Base-by-base conservation (phyloP, 1,140 invertebrate species). In the Tetranychus urticae region DNA sequence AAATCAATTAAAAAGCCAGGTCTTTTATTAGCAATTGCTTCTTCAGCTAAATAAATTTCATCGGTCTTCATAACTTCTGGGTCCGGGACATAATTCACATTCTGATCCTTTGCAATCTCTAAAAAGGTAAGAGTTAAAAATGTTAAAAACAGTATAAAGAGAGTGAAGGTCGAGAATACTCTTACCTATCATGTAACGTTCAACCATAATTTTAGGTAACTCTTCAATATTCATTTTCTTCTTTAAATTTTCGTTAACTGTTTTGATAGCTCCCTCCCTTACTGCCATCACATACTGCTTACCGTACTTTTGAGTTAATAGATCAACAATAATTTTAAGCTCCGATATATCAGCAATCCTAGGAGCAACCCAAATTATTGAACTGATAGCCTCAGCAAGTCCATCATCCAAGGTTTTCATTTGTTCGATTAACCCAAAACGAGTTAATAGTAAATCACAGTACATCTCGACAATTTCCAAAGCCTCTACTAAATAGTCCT, bases 381-480 rank as follows among this genome's bases (percentile, higher is more conserved):
- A 94, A 3, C 90, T 92, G 65, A 98, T 88, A 3, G 93, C 85
- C 76, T 98, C 94, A 37, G 88, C 83, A 35, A 99, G 75, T 4
- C 92, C 92, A 63, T 90, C 87, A 71, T 98, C 94, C 5, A 98
- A 69, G 64, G 86, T 87, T 80, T 97, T 97, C 83, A 93, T 92
- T 75, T 97, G 91, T 65, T 94, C 87, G 56, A 98, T 83, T 1
- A 98, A 76, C 13, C 94, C 96, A 77, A 97, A 98, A 70, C 93
- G 79, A 3, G 94, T 92, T 23, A 99, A 73, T 14, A 99, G 72
- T 34, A 97, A 74, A 77, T 99, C 96, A 76, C 93, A 97, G 71
- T 93, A 98, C 90, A 97, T 97, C 77, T 99, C 94, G 2, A 98
- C 79, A 56, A 98, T 78, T 79, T 98, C 94, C 85, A 97, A 93